Base-by-base conservation (phyloP, 2,888 invertebrate species). In the Mycalesis mineus region DNA sequence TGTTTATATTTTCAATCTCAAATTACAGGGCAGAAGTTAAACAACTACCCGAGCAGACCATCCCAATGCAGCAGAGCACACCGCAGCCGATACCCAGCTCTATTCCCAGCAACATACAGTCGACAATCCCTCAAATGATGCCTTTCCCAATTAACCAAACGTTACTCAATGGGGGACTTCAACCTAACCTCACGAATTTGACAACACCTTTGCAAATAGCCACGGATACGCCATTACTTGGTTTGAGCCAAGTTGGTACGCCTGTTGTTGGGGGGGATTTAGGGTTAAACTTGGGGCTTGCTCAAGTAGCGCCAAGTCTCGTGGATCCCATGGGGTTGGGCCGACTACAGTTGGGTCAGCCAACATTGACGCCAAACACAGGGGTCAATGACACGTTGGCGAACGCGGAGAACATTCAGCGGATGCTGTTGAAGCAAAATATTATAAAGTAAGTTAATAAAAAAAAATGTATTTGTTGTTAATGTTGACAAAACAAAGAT, bases 401-500 rank as follows among this genome's bases (percentile, higher is more conserved):
- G 14, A 87, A 84, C 60, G 78, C 84, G 1, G 89, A 90, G 64
- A 89, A 88, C 62, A 84, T 90, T 41, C 88, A 90, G 68, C 74
- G 89, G 71, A 90, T 90, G 89, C 68, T 90, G 65, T 69, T 90
- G 55, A 90, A 90, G 55, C 90, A 90, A 69, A 90, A 89, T 68
- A 88, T 90, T 63, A 88, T 88, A 75, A 89, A 87, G 90, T 90
- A 33, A 84, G 86, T 78, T n/a, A n/a, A n/a, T n/a, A n/a, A n/a
- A n/a, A n/a, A n/a, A n/a, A n/a, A n/a, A n/a, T n/a, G n/a, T n/a
- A 4, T 22, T 22, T 22, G 2, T 22, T 22, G 22, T 22, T 22
- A 22, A 22, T 22, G 5, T 22, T 22, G 22, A 22, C 22, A 22
- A 22, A 22, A 4, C 5, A 22, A 22, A 22, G 5, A 22, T 22